Evolutionary conservation across 2,797 vertebrate genomes (phyloP), one percentile per base, ranked within the genome.

Genomic region (Nyctibius grandis): DNA sequence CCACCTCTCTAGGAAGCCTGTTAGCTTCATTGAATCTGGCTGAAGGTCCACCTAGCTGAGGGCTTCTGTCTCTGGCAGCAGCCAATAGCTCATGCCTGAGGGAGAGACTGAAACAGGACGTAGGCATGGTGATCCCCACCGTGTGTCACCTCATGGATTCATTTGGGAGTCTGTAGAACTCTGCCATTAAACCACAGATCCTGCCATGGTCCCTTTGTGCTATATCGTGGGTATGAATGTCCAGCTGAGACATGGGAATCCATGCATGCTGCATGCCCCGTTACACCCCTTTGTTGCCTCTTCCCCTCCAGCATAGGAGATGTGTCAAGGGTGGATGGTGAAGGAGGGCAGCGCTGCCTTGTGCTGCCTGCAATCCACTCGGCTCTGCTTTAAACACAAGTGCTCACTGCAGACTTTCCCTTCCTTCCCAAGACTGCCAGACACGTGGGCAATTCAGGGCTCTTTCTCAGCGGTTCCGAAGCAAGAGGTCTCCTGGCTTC

Each of bases 401-500:
- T 21, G 38, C 33, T 95, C 72, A 85, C 45, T 87, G 29, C 47
- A 67, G 63, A 0, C 53, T 85, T 80, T 80, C 15, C 36, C 42
- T 93, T 85, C 82, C 81, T 78, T 61, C 68, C 67, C 80, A 23
- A 98, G 98, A 97, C 61, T 98, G 98, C 77, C 92, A 76, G 61
- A 96, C 95, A 8, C 96, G 65, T 3, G 98, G 97, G 9, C 97
- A 97, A 3, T 95, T 97, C 89, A 48, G 95, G 68, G 96, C 94
- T 53, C 97, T 98, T 23, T 98, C 98, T 1, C 96, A 97, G 57
- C 86, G 93, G 3, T 97, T 98, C 94, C 96, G 97, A 67, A 95
- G 60, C 87, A 97, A 97, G 89, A 97, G 98, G 19, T 97, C 98
- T 85, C 89, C 94, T 8, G 88, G 92, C 36, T 98, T 98, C 95